Conservation (phyloP, 2,797 vertebrate genomes). For the Mionectes olivaceus region DNA sequence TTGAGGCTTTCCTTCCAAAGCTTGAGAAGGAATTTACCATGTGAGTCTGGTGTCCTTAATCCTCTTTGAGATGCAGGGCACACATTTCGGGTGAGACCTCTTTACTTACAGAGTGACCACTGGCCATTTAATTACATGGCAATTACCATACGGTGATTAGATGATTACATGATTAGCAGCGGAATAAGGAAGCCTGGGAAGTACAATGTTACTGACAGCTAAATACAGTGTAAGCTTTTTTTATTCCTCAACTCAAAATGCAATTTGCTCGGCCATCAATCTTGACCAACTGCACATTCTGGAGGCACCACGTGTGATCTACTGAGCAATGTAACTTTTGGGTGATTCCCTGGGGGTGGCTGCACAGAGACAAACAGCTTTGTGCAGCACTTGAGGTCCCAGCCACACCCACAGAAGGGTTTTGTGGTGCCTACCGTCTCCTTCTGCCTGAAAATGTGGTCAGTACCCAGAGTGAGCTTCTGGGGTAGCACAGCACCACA, state of each 20-base stretch:
- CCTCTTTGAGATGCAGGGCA: not conserved
- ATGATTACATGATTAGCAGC: not conserved
- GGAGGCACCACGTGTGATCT: not conserved
- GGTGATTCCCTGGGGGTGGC: not conserved
- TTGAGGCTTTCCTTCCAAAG: not conserved
- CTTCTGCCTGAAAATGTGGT: not conserved
- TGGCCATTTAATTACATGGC: not conserved
- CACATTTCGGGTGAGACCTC: not conserved
- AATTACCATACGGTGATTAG: not conserved
- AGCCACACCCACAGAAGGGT: not conserved
- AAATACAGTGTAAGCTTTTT: not conserved
- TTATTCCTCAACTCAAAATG: not conserved
- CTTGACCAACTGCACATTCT: not conserved
- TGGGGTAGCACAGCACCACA: rapidly evolving
- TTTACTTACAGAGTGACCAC: not conserved
- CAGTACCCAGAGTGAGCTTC: rapidly evolving
- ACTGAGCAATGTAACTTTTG: rapidly evolving
- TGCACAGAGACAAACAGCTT: not conserved
- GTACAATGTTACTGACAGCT: not conserved
- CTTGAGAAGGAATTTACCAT: not conserved
- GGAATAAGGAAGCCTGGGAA: not conserved
- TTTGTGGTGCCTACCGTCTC: rapidly evolving
- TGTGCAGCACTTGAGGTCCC: not conserved
- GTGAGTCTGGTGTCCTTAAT: not conserved
- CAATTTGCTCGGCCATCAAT: not conserved